Percentiles rank a stretch among this genome's conserved stretches.
These are phyloP conservation scores for Corythornis madagascariensis DNA, from an alignment of 2,113 vertebrate genomes.

Conservation along the genomic window DNA sequence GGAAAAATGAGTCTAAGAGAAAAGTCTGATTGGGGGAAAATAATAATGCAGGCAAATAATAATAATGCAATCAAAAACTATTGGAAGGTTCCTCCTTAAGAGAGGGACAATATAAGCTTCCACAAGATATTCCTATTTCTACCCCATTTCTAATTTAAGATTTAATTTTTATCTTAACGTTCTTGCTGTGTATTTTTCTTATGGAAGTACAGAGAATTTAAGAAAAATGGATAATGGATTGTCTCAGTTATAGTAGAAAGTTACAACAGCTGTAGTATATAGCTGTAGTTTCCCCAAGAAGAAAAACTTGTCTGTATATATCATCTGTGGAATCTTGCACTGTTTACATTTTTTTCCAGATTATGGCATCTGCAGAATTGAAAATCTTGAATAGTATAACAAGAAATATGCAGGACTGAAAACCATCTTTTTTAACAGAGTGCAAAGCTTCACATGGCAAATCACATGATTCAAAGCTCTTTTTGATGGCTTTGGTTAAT, in stretches of 20 bases:
- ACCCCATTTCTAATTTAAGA: not conserved
- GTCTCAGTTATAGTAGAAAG: not conserved
- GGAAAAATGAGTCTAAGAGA: not conserved
- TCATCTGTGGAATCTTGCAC: not conserved
- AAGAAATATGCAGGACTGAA: not conserved
- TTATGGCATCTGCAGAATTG: not conserved
- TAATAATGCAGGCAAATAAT: not conserved
- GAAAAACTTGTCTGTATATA: not conserved
- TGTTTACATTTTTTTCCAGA: not conserved
- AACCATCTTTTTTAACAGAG: not conserved
- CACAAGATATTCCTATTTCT: not conserved
- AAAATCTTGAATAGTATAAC: not conserved
- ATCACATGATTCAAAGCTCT: not conserved
- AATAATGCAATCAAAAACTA: not conserved
- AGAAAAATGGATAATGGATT: not conserved
- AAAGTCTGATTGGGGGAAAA: not conserved
- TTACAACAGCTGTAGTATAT: not conserved
- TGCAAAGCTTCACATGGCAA: not conserved
- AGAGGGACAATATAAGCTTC: not conserved
- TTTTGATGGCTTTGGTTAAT: not conserved
- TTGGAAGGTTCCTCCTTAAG: not conserved
- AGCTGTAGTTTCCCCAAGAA: not conserved
- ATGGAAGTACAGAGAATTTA: not conserved
- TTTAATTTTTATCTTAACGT: not conserved
- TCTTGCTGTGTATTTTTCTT: not conserved